Evolutionary conservation across 2,113 vertebrate genomes (phyloP).

Genomic region (Acinonyx jubatus): DNA sequence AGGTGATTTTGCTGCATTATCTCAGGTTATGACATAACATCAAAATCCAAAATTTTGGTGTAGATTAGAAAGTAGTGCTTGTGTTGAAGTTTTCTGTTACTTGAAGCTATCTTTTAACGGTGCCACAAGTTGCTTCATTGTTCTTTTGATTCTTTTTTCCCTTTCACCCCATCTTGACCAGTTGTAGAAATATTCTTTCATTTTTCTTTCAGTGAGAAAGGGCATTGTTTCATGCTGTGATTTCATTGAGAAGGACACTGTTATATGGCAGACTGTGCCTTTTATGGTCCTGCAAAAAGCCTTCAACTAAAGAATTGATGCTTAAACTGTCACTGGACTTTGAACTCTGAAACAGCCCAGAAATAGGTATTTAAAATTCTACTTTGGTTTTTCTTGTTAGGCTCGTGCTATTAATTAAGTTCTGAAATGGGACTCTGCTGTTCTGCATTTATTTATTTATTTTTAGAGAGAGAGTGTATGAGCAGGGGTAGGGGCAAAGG

Average conservation of each 20-base stretch:
- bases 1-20: not conserved
- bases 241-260: not conserved
- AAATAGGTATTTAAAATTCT: not conserved
- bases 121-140: not conserved
- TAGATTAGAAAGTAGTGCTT: not conserved
- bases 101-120: slow-evolving; percentile 21
- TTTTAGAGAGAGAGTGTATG: too few species aligned
- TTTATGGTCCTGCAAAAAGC: not conserved
- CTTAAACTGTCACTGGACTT: not conserved
- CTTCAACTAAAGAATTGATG: not conserved
- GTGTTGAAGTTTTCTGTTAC: not conserved
- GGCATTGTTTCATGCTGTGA: not conserved
- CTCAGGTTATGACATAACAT: not conserved
- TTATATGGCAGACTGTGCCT: not conserved
- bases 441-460: too few species aligned
- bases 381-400: not conserved
- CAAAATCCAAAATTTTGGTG: not conserved
- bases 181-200: not conserved
- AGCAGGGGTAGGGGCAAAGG: too few species aligned
- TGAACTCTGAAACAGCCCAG: not conserved
- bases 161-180: not conserved
- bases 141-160: not conserved
- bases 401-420: not conserved
- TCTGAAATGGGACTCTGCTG: not conserved
- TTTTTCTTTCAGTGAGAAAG: not conserved